Percentiles rank a stretch among this genome's conserved stretches.
These are phyloP conservation scores for Gobius niger DNA, from an alignment of 2,113 vertebrate genomes.

Conservation along the genomic window DNA sequence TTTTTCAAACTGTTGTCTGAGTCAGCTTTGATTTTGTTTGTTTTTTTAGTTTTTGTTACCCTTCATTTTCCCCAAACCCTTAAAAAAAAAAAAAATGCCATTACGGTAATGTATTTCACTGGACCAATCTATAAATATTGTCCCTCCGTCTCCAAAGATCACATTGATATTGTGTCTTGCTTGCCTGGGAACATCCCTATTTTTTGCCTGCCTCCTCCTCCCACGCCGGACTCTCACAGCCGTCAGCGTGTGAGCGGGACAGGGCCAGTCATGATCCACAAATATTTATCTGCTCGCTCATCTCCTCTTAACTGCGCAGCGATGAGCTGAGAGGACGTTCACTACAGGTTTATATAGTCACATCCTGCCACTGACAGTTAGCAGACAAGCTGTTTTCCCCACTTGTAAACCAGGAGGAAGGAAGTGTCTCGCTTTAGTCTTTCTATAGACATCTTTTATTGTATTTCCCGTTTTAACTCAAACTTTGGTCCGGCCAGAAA, in stretches of 20 bases:
- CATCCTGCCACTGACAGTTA: conserved; percentile 46
- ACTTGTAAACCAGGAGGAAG: conserved; percentile 37
- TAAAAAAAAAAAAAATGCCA: no score
- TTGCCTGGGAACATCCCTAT: conserved; percentile 29
- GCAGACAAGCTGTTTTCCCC: conserved; percentile 31
- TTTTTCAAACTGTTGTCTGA: no score
- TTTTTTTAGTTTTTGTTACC: no score
- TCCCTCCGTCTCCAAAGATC: not conserved
- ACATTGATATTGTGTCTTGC: conserved; percentile 19
- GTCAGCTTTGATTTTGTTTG: no score
- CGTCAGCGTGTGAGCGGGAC: conserved; percentile 26
- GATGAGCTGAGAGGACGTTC: conserved; percentile 43
- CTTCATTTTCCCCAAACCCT: no score
- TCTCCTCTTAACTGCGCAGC: conserved; percentile 37
- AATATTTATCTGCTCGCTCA: conserved; percentile 66
- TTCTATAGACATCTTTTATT: conserved; percentile 15
- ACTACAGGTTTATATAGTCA: conserved; percentile 50
- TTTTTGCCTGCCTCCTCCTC: conserved; percentile 46
- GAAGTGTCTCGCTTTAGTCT: conserved; percentile 29
- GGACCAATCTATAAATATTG: not conserved
- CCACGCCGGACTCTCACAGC: conserved; percentile 34
- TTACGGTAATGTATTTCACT: no score
- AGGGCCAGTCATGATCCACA: conserved; percentile 43
- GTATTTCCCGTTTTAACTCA: conserved; percentile 16
- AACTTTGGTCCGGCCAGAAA: not conserved